Evolutionary conservation across 2,797 vertebrate species (phyloP), one percentile per base, ranked within the genome.

Genomic region (Sebastes wilsoni): DNA sequence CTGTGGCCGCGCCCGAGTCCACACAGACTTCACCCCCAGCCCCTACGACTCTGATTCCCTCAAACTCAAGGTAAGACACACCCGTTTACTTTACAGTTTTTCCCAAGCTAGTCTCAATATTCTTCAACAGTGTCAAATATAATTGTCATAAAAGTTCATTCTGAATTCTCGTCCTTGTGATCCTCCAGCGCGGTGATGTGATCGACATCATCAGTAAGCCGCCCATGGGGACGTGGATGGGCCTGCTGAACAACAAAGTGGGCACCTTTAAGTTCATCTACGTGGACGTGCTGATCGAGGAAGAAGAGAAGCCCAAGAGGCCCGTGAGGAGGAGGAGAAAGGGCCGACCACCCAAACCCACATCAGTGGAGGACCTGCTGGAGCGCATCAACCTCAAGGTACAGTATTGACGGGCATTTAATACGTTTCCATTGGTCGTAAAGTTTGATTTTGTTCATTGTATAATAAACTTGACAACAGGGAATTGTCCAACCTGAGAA

Each of bases 211-310:
- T 99, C 94, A 99, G 98, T 91, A 99, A 99, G 85, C 98, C 99
- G 0, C 99, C 98, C 28, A 99, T 99, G 97, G 99, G 99, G 13
- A 99, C 98, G 1, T 99, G 99, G 99, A 99, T 99, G 98, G 99
- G 99, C 22, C 95, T 99, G 66, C 84, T 99, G 81, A 99, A 99
- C 95, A 99, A 99, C 94, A 99, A 99, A 90, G 98, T 99, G 20
- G 99, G 99, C 77, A 99, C 98, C 2, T 99, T 99, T 95, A 99
- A 99, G 91, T 99, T 99, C 92, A 99, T 99, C 92, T 99, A 99
- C 0, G 98, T 99, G 95, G 98, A 99, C 0, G 98, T 99, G 74
- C 93, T 99, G 79, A 97, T 87, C 2, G 98, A 99, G 72, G 97
- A 99, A 55, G 97, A 97, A 80, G 97, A 99, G 93, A 99, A 99